A percentile compares a stretch with the other conserved stretches of the same genome.
Conservation (phyloP, 2,113 vertebrate species). For the Colaptes auratus region DNA sequence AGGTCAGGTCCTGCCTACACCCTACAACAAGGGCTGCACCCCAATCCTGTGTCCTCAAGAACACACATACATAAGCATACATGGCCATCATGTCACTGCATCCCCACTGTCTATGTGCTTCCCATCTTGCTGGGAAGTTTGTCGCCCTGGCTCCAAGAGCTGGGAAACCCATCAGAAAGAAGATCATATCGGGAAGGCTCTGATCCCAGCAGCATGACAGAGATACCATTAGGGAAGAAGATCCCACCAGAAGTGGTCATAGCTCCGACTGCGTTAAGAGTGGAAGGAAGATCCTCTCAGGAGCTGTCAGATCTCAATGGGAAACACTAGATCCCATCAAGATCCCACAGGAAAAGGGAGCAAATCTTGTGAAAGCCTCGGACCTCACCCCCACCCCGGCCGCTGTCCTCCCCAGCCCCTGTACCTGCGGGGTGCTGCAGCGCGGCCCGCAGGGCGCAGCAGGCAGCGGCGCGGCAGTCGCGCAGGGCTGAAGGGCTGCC, state of each 20-base stretch:
- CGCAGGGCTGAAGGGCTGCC: background rate
- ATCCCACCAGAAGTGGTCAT: rapidly evolving
- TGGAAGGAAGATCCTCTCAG: background rate
- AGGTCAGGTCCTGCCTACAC: background rate
- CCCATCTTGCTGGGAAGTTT: background rate
- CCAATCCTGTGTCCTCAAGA: background rate
- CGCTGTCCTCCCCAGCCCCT: too few relatives aligned
- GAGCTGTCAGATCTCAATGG: background rate
- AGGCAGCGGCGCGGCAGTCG: conserved; percentile 42
- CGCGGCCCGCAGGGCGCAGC: conserved; percentile 64
- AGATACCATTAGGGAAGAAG: background rate
- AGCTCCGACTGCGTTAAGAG: too few relatives aligned
- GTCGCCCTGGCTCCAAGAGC: background rate
- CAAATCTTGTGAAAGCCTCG: background rate
- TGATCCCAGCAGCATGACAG: background rate
- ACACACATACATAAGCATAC: background rate
- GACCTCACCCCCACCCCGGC: background rate
- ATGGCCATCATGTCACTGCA: background rate
- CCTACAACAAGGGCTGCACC: background rate
- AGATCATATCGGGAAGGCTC: background rate
- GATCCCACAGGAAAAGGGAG: background rate
- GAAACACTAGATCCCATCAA: background rate
- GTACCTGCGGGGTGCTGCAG: conserved; percentile 29
- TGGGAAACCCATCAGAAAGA: background rate
- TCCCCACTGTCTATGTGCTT: background rate